Percentiles rank a stretch among this genome's conserved stretches.
These are phyloP conservation scores for Mus minutoides DNA, from an alignment of 2,797 vertebrate species.

Conservation along the genomic window DNA sequence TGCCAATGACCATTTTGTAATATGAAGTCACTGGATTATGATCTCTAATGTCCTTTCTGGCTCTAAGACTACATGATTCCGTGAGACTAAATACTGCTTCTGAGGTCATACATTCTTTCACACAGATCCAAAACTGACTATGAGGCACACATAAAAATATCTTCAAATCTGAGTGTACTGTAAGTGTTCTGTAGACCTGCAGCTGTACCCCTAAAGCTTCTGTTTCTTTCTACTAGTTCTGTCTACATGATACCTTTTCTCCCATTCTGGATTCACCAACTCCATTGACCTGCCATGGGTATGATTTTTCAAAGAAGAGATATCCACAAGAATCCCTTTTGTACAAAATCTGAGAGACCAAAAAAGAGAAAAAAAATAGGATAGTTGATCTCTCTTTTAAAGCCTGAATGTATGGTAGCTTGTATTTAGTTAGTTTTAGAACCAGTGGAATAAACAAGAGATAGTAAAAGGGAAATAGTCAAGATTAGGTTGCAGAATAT, in stretches of 20 bases:
- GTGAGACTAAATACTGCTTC: conserved; percentile 68
- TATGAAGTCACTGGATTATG: conserved; percentile 69
- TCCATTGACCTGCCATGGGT: background rate
- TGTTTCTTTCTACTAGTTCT: background rate
- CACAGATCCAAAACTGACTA: conserved; percentile 52
- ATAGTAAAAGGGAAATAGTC: background rate
- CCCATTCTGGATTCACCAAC: background rate
- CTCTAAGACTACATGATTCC: conserved; percentile 58
- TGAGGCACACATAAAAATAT: conserved; percentile 56
- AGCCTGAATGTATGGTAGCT: background rate
- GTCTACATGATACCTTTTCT: background rate
- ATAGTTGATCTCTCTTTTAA: conserved; percentile 17
- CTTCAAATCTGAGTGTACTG: conserved; percentile 58
- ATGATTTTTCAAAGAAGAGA: conserved; percentile 20
- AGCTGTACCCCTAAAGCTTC: conserved; percentile 1
- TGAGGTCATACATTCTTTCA: conserved; percentile 68
- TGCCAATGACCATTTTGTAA: conserved; percentile 63
- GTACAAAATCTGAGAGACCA: background rate
- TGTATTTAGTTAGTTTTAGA: conserved; percentile 42
- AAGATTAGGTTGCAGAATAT: background rate
- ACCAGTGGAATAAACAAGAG: background rate
- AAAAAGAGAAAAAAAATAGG: background rate
- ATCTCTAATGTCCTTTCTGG: conserved; percentile 67
- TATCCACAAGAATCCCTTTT: background rate
- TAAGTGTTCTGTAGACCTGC: background rate